phyloP scores from a whole-genome alignment of 2,797 vertebrate genomes.

The Otolemur crassicaudatus region DNA sequence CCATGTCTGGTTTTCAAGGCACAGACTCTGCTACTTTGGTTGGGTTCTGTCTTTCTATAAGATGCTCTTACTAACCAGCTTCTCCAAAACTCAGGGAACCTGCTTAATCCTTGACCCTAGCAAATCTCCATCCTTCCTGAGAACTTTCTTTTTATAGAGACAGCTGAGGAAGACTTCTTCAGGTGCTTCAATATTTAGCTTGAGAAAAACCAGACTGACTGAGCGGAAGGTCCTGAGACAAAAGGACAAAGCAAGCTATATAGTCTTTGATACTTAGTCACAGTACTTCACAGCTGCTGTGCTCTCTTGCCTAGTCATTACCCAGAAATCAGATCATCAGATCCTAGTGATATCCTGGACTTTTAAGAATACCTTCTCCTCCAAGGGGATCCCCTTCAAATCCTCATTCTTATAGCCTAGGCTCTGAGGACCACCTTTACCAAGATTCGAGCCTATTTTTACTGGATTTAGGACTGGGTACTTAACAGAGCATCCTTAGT shows the following conservation, averaged over 20 bases:
- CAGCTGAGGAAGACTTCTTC: background rate
- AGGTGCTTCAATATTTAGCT: background rate
- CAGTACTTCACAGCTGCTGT: background rate
- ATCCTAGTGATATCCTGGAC: background rate
- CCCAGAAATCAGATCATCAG: background rate
- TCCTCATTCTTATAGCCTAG: background rate
- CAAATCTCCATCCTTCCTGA: background rate
- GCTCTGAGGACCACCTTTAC: background rate
- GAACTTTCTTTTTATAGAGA: background rate
- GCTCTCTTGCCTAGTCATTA: background rate
- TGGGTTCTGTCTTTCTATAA: background rate
- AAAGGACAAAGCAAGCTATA: background rate
- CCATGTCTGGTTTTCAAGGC: background rate
- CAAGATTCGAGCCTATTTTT: background rate
- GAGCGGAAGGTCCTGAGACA: background rate
- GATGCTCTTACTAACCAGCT: background rate
- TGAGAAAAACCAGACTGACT: background rate
- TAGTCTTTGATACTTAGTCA: background rate
- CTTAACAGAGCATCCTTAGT: background rate
- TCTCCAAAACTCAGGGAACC: background rate
- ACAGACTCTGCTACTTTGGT: background rate
- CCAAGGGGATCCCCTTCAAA: background rate
- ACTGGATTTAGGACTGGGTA: background rate
- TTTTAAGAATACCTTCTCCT: background rate
- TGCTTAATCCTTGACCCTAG: background rate